A percentile compares a stretch with the other conserved stretches of the same genome.
These are phyloP conservation scores for Seriola quinqueradiata DNA, from an alignment of 2,113 vertebrate species.

Conservation along the genomic window DNA sequence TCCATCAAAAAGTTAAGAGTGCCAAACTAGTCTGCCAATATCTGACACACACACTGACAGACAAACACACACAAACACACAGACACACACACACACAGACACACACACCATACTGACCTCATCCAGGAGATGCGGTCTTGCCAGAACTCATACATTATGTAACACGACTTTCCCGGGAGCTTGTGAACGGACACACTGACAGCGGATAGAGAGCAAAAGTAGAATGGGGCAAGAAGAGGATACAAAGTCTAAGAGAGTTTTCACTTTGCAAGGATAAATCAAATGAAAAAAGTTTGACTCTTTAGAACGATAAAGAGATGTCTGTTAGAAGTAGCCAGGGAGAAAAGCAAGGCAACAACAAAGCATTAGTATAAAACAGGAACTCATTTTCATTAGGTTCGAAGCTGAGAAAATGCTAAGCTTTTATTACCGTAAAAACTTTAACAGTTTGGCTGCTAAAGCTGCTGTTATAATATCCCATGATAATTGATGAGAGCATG, in stretches of 20 bases:
- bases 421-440: neutral
- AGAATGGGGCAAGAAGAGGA: conserved; percentile 43
- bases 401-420: neutral
- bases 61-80: conserved; percentile 19
- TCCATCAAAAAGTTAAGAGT: conserved; percentile 68
- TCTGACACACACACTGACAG: conserved; percentile 36
- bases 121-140: conserved; percentile 94
- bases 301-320: conserved; percentile 14
- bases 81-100: neutral
- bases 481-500: neutral
- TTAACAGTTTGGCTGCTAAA: conserved; percentile 16
- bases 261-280: conserved; percentile 1
- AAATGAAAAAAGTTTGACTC: conserved; percentile 15
- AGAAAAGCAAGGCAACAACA: neutral
- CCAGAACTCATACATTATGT: conserved; percentile 96
- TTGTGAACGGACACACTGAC: conserved; percentile 92
- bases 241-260: conserved; percentile 32
- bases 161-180: conserved; percentile 88
- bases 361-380: conserved; percentile 10
- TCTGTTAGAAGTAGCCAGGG: neutral
- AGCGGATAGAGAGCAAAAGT: conserved; percentile 47
- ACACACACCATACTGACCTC: conserved; percentile 84
- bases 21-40: conserved; percentile 75
- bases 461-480: neutral
- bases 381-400: neutral